Evolutionary conservation across 1,140 invertebrate genomes (phyloP).

Genomic region (Cydia splendana): DNA sequence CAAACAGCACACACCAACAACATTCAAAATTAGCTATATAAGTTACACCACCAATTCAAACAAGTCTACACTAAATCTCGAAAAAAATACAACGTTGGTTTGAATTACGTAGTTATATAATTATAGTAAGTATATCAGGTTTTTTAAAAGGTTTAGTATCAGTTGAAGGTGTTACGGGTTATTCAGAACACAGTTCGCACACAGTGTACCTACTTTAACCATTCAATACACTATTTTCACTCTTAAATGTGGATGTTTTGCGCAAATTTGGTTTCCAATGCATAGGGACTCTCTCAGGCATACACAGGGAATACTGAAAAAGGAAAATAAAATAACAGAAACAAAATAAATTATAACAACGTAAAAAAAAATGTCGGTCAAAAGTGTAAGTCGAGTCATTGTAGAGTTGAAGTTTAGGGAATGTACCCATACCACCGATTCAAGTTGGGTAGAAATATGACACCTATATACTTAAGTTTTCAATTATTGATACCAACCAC

Average conservation of each 20-base stretch:
- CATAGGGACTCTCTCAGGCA: conserved; percentile 79
- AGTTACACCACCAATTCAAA: conserved; percentile 68
- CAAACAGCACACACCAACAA: conserved; percentile 77
- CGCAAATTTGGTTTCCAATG: conserved; percentile 78
- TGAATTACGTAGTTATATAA: conserved; percentile 32
- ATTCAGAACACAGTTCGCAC: conserved; percentile 46
- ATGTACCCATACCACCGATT: background rate
- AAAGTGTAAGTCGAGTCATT: conserved; percentile 14
- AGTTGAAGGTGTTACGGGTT: conserved; percentile 60
- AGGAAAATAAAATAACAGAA: conserved; percentile 76
- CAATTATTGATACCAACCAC: conserved; percentile 3
- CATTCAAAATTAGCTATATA: conserved; percentile 75
- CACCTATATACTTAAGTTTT: background rate
- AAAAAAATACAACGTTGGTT: conserved; percentile 46
- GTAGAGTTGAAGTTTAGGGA: background rate
- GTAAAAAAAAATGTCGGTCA: conserved; percentile 39
- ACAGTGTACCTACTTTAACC: conserved; percentile 76
- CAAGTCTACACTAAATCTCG: conserved; percentile 73
- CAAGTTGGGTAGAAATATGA: background rate
- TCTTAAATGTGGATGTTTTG: conserved; percentile 77
- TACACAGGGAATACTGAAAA: conserved; percentile 80
- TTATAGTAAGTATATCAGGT: conserved; percentile 39
- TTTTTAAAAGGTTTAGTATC: conserved; percentile 48
- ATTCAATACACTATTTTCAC: conserved; percentile 79
- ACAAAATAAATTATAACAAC: conserved; percentile 55